Conservation (phyloP, 2,797 vertebrate genomes). For the Glossophaga mutica region DNA sequence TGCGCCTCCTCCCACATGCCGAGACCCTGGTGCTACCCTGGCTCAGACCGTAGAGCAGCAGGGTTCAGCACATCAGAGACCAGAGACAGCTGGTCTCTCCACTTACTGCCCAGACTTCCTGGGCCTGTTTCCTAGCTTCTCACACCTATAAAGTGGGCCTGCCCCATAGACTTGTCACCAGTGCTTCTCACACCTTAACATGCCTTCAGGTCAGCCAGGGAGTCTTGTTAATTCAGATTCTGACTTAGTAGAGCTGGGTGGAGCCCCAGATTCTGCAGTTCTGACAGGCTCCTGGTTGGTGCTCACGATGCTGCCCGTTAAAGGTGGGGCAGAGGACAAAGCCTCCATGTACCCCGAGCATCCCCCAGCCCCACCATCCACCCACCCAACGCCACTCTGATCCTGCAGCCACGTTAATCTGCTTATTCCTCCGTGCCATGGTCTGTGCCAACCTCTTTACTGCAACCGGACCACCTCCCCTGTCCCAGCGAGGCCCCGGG, state of each 20-base stretch:
- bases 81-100: background rate
- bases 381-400: background rate
- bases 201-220: background rate
- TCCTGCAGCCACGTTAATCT: background rate
- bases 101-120: background rate
- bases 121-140: background rate
- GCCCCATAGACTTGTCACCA: background rate
- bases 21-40: background rate
- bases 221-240: background rate
- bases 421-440: background rate
- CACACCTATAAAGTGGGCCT: background rate
- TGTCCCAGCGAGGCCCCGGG: background rate
- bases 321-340: background rate
- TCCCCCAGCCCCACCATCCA: background rate
- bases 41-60: background rate
- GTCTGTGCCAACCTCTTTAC: background rate
- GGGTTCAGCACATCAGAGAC: background rate
- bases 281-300: background rate
- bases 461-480: background rate
- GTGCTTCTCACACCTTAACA: background rate
- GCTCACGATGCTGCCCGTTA: background rate
- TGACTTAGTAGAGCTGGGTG: background rate
- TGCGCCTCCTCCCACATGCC: background rate
- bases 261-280: background rate
- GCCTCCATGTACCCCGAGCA: accelerated